Evolutionary conservation across 2,797 vertebrate species (phyloP).

Genomic region (Coendou prehensilis): DNA sequence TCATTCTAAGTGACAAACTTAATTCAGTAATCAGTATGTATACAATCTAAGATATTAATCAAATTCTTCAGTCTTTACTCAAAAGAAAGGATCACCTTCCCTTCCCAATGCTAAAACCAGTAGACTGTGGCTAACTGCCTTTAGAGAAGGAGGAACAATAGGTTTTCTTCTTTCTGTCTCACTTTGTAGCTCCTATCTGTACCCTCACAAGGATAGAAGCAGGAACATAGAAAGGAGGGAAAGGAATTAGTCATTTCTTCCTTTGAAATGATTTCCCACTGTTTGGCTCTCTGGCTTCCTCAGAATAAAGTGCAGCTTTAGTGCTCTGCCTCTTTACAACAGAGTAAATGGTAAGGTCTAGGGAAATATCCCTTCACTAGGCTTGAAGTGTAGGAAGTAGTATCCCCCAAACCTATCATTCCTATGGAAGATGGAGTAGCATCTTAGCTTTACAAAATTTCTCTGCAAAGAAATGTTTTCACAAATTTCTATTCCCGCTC

Average conservation of each 20-base stretch:
- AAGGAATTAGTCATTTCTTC: not conserved
- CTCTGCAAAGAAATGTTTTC: constrained; percentile 51
- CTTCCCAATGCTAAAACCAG: not conserved
- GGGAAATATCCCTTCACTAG: not conserved
- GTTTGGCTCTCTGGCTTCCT: constrained; percentile 56
- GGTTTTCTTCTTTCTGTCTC: constrained; percentile 29
- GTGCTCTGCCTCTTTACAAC: not conserved
- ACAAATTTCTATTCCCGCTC: not conserved
- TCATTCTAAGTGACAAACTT: constrained; percentile 54
- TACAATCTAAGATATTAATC: constrained; percentile 28
- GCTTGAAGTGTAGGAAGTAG: not conserved
- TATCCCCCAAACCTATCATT: not conserved
- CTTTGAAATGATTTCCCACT: constrained; percentile 27
- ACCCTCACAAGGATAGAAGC: not conserved
- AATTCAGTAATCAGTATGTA: constrained; percentile 51
- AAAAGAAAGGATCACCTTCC: not conserved
- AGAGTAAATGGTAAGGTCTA: not conserved
- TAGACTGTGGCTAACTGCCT: not conserved
- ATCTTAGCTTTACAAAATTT: constrained; percentile 24
- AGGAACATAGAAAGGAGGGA: constrained; percentile 44
- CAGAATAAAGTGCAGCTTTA: not conserved
- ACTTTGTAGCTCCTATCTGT: constrained; percentile 40
- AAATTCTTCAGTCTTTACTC: constrained; percentile 61
- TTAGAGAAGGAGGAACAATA: not conserved
- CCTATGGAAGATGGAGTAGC: not conserved